Percentiles rank a stretch among this genome's conserved stretches.
These are phyloP conservation scores for Bombus polaris DNA, from an alignment of 1,140 invertebrate species.

Conservation along the genomic window DNA sequence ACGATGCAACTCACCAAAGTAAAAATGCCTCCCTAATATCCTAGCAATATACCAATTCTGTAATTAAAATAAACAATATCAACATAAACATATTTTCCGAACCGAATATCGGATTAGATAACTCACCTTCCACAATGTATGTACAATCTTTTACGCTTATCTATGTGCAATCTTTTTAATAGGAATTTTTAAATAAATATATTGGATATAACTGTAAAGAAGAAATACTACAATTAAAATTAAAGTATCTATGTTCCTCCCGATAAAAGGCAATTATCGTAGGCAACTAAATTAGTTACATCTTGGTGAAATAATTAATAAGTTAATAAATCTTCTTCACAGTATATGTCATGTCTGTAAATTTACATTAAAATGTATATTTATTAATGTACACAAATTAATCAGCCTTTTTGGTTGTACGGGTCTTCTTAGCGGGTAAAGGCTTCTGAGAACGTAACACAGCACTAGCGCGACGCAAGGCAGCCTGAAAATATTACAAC, in stretches of 20 bases:
- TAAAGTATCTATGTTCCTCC: background rate
- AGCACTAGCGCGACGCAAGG: constrained; percentile 94
- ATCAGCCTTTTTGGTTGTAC: constrained; percentile 88
- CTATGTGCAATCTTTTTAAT: background rate
- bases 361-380: constrained; percentile 64
- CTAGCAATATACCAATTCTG: background rate
- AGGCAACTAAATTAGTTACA: background rate
- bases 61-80: background rate
- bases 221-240: constrained; percentile 2
- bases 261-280: background rate
- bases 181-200: constrained; percentile 3
- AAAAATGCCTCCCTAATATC: background rate
- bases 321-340: constrained; percentile 18
- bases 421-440: constrained; percentile 89
- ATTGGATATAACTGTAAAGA: background rate
- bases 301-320: background rate
- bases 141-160: background rate
- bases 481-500: constrained; percentile 85
- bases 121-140: background rate
- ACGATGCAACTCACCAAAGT: constrained; percentile 1
- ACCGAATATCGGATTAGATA: background rate
- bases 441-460: constrained; percentile 95
- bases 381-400: constrained; percentile 82
- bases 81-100: background rate
- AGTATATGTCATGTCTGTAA: background rate